Evolutionary conservation across 2,888 invertebrate species (phyloP).

Genomic region (Orgyia antiqua): DNA sequence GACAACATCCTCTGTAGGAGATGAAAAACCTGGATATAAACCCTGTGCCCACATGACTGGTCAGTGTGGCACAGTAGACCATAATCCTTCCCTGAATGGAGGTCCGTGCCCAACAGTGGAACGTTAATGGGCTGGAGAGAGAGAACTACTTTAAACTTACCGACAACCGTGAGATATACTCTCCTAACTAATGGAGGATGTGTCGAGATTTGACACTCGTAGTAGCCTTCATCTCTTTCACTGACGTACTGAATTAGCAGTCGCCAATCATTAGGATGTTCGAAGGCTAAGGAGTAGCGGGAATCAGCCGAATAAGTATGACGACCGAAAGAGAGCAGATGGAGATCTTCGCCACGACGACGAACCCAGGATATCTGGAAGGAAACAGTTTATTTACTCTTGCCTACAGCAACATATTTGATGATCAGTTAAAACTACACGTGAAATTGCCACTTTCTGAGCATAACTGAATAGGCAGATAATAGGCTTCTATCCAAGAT

Average conservation of each 20-base stretch:
- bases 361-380: constrained; percentile 83
- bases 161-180: constrained; percentile 84
- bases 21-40: too few species aligned
- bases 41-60: too few species aligned
- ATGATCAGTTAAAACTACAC: too few species aligned
- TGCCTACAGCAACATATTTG: too few species aligned
- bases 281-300: constrained; percentile 83
- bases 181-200: constrained; percentile 85
- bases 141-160: constrained; percentile 67
- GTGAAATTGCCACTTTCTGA: too few species aligned
- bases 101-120: too few species aligned
- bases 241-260: constrained; percentile 84
- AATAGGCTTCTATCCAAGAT: too few species aligned
- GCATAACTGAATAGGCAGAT: too few species aligned
- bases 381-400: background rate
- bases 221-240: constrained; percentile 86
- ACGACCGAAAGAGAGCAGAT: constrained; percentile 83
- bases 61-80: too few species aligned
- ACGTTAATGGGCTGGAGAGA: too few species aligned
- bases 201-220: constrained; percentile 89
- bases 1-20: too few species aligned
- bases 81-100: too few species aligned
- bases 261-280: constrained; percentile 87
- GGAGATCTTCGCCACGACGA: constrained; percentile 81
- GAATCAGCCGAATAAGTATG: constrained; percentile 81